phyloP scores from a whole-genome alignment of 1,140 invertebrate genomes.

The Bilobella aurantiaca region DNA sequence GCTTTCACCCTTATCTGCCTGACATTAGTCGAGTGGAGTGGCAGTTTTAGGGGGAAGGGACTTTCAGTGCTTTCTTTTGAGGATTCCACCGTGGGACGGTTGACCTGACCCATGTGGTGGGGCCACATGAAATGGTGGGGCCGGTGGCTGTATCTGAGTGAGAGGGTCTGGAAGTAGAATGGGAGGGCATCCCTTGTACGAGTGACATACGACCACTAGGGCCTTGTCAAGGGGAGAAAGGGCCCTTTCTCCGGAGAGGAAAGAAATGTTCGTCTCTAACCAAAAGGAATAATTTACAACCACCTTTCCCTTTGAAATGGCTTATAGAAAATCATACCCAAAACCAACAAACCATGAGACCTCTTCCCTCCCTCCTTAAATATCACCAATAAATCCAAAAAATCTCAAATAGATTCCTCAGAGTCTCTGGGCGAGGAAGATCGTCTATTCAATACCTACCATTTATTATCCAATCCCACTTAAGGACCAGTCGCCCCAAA shows the following conservation, averaged over 20 bases:
- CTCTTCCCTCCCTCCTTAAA: slow-evolving; percentile 31
- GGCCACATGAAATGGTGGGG: too few species aligned
- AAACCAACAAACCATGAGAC: slow-evolving; percentile 24
- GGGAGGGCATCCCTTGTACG: too few species aligned
- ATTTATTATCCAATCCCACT: slow-evolving; percentile 12
- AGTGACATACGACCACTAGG: slow-evolving; percentile 35
- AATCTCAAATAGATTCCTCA: slow-evolving; percentile 35
- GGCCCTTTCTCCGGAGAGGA: slow-evolving; percentile 21
- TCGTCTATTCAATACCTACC: slow-evolving; percentile 9
- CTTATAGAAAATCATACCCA: slow-evolving; percentile 8
- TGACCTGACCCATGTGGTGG: too few species aligned
- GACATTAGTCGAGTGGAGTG: too few species aligned
- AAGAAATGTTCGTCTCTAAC: slow-evolving; percentile 15
- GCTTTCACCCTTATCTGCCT: too few species aligned
- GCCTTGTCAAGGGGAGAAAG: slow-evolving; percentile 27
- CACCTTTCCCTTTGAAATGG: slow-evolving; percentile 13
- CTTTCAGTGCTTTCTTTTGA: too few species aligned
- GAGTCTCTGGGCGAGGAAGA: slow-evolving; percentile 25
- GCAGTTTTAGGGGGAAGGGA: too few species aligned
- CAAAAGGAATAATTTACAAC: slow-evolving; percentile 34
- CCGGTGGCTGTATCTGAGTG: too few species aligned
- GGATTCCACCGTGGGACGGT: too few species aligned
- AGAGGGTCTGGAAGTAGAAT: too few species aligned
- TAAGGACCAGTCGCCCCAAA: neutral
- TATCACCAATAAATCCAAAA: slow-evolving; percentile 34